Base-by-base conservation (phyloP, 2,797 vertebrate genomes). In the Halcyon badia region DNA sequence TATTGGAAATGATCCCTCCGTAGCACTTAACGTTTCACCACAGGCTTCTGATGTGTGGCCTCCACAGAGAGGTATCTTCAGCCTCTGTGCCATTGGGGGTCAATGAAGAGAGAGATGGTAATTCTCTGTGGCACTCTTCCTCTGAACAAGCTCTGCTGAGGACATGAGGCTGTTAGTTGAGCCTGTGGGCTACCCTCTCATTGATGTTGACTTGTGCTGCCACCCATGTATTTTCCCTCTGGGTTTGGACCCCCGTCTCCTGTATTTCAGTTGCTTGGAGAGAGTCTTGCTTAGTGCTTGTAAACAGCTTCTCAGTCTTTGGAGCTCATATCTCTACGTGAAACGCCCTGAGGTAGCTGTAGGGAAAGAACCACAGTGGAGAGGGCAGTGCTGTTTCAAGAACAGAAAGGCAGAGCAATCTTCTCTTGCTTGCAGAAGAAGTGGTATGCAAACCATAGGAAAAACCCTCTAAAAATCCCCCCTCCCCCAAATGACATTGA, bases 201-300 rank as follows among this genome's bases (percentile, higher is more conserved):
- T n/a, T 64, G 72, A 61, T 64, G 69, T 14, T 93, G 81, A 88
- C 71, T 89, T 91, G 52, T 85, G 71, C 78, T 87, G 62, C 78
- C 54, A 83, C 64, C 48, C 7, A 0, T 77, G 19, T 77, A 19
- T 77, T 66, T 79, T 66, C 25, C 56, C 60, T 33, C 56, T 77
- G 78, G 60, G 18, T 57, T 56, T 92, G 65, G 64, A 52, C 6
- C 17, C 42, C 35, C 6, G 58, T 13, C 16, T 89, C 56, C 68
- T 20, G 7, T 28, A 18, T 77, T 87, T 86, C 52, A 61, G 52
- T 71, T 76, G 56, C 42, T 91, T 80, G 17, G 24, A 49, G 28
- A 84, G n/a, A 44, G 62, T 89, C 35, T 83, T 61, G 65, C 13
- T 83, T 87, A 52, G n/a, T 28, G 33, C 64, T 37, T 75, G 41